Conservation (phyloP, 2,797 vertebrate genomes). For the Aldrovandia affinis region DNA sequence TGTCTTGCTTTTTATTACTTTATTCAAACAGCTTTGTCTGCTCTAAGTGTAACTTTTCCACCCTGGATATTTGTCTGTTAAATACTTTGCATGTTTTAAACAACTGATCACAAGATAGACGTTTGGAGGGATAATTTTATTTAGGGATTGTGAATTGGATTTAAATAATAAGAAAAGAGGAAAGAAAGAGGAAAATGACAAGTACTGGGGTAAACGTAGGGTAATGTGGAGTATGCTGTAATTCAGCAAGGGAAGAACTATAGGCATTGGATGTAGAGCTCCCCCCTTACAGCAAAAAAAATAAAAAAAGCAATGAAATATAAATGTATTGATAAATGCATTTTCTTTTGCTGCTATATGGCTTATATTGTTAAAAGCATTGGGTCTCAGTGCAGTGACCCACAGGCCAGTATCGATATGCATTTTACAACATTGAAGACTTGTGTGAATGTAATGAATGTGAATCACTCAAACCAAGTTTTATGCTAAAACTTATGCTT, state of each 20-base stretch:
- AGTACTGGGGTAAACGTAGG: neutral
- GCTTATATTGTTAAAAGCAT: too few species aligned
- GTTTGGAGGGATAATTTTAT: conserved; percentile 1
- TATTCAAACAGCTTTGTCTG: neutral
- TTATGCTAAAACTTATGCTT: too few species aligned
- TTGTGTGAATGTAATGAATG: too few species aligned
- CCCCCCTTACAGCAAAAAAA: neutral
- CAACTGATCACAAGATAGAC: neutral
- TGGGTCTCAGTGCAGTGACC: too few species aligned
- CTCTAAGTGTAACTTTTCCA: neutral
- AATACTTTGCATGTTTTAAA: neutral
- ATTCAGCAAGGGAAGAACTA: conserved; percentile 2
- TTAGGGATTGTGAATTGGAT: neutral
- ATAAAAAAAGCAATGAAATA: too few species aligned
- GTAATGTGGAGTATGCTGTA: conserved; percentile 8
- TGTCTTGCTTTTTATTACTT: neutral
- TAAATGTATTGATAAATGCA: too few species aligned
- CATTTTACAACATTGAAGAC: too few species aligned
- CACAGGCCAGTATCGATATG: too few species aligned
- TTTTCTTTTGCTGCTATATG: too few species aligned
- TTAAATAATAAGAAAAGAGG: too few species aligned
- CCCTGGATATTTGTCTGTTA: neutral
- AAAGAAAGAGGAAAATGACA: neutral
- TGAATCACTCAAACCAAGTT: too few species aligned
- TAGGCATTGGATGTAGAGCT: neutral